Percentiles rank a stretch among this genome's conserved stretches.
These are phyloP conservation scores for Scelioninae gen. 2 DNA, from an alignment of 2,888 invertebrate species.

Conservation along the genomic window DNA sequence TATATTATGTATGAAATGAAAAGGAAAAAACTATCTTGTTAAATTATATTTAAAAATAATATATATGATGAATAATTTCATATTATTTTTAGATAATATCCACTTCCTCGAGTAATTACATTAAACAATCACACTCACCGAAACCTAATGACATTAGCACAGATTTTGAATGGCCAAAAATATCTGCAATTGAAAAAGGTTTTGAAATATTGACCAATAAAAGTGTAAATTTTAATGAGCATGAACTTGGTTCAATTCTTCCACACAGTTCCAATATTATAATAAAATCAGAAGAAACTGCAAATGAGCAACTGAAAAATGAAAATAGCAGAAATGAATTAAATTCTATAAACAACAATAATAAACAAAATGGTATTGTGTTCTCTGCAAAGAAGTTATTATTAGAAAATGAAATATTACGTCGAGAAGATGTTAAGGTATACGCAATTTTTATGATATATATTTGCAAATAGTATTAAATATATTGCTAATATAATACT, in stretches of 20 bases:
- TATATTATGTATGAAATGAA: too few species aligned
- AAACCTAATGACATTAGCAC: slow-evolving; percentile 66
- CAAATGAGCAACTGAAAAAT: slow-evolving; percentile 57
- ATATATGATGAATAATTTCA: too few species aligned
- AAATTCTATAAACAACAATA: slow-evolving; percentile 68
- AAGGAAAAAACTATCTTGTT: too few species aligned
- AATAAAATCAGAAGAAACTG: background rate
- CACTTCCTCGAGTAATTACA: too few species aligned
- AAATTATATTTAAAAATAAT: too few species aligned
- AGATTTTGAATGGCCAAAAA: slow-evolving; percentile 77
- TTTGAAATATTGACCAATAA: slow-evolving; percentile 56
- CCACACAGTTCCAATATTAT: background rate
- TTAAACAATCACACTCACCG: too few species aligned
- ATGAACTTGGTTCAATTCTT: background rate
- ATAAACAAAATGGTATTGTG: slow-evolving; percentile 59
- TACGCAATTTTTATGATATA: slow-evolving; percentile 22
- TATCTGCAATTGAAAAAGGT: slow-evolving; percentile 79
- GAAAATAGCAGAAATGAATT: slow-evolving; percentile 65
- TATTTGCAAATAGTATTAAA: background rate
- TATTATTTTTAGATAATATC: too few species aligned
- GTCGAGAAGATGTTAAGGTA: slow-evolving; percentile 70
- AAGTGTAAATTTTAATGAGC: slow-evolving; percentile 61
- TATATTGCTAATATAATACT: slow-evolving; percentile 2
- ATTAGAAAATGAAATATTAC: slow-evolving; percentile 69
- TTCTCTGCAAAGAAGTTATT: slow-evolving; percentile 72